Conservation (phyloP, 2,888 invertebrate genomes). For the Electrophaes corylata region DNA sequence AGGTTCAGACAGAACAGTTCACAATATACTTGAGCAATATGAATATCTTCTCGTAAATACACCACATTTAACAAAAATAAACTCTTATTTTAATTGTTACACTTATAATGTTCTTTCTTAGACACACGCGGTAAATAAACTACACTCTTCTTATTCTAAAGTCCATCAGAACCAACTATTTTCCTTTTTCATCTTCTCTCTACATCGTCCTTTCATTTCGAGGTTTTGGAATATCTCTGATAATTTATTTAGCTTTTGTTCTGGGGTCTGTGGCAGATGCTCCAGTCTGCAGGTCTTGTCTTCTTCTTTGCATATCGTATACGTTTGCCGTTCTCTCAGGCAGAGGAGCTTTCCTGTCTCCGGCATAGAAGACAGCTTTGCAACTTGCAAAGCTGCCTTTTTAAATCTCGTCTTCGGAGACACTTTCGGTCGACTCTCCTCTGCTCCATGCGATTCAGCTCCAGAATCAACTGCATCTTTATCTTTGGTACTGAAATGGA, state of each 20-base stretch:
- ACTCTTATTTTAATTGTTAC: slow-evolving; percentile 55
- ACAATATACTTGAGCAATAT: slow-evolving; percentile 76
- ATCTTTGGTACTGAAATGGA: slow-evolving; percentile 62
- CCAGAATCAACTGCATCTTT: slow-evolving; percentile 37
- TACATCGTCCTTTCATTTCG: slow-evolving; percentile 69
- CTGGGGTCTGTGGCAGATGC: slow-evolving; percentile 63
- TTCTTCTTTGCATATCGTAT: slow-evolving; percentile 52
- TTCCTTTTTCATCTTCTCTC: slow-evolving; percentile 74
- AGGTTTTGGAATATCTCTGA: slow-evolving; percentile 76
- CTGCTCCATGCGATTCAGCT: slow-evolving; percentile 29
- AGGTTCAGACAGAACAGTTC: slow-evolving; percentile 47
- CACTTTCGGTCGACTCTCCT: slow-evolving; percentile 40
- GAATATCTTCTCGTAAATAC: slow-evolving; percentile 56
- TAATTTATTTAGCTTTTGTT: slow-evolving; percentile 66
- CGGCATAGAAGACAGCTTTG: slow-evolving; percentile 66
- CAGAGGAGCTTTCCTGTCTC: slow-evolving; percentile 75
- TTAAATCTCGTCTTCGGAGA: slow-evolving; percentile 76
- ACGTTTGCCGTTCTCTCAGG: slow-evolving; percentile 68
- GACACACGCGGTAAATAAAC: slow-evolving; percentile 46
- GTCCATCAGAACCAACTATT: slow-evolving; percentile 76
- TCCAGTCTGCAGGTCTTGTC: slow-evolving; percentile 59
- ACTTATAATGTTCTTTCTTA: slow-evolving; percentile 54
- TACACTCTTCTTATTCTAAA: slow-evolving; percentile 50
- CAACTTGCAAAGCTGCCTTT: slow-evolving; percentile 72
- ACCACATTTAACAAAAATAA: slow-evolving; percentile 57